Evolutionary conservation across 1,140 invertebrate species (phyloP), one percentile per base, ranked within the genome.

Genomic region (Zaprionus gabonicus): DNA sequence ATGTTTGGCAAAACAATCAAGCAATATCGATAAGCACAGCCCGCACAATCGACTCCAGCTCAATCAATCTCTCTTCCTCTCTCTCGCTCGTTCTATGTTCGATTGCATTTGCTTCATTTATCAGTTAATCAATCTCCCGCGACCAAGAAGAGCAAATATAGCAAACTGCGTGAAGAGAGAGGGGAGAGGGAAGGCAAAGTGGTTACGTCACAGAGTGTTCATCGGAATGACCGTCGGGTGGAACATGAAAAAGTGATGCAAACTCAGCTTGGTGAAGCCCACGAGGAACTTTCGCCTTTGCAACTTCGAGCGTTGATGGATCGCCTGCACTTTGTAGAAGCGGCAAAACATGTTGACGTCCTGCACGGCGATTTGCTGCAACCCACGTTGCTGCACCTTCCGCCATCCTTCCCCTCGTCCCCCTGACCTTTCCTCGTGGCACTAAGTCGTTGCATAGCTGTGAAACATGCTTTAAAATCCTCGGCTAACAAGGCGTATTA

Each of bases 401-500:
- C 15, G 28, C 9, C 10, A 2, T 31, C 49, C 10, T 1, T 31
- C 49, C 17, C 12, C 0, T 3, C 7, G n/a, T 17, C 2, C 10
- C 13, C 9, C 10, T 15, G 17, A 25, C 44, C 31, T 13, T 46
- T 20, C 12, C 64, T 44, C 17, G 27, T 17, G 13, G 15, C 59
- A 25, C 23, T 28, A 36, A 27, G 53, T 57, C n/a, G 53, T 25
- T 25, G 27, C 59, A 49, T 62, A 28, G 31, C 41, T n/a, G 38
- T 49, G 31, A 44, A 70, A 81, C 75, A 75, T 68, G 79, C 71
- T 68, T 46, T 57, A 53, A 86, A 78, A 83, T 87, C 28, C 80
- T 20, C 64, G 49, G 72, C 83, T 84, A 87, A 87, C 83, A 83
- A 88, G 85, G 81, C 78, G 78, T 88, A 85, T 90, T 90, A 88